Evolutionary conservation across 2,797 vertebrate species (phyloP).

Genomic region (Enteromius radiatus): DNA sequence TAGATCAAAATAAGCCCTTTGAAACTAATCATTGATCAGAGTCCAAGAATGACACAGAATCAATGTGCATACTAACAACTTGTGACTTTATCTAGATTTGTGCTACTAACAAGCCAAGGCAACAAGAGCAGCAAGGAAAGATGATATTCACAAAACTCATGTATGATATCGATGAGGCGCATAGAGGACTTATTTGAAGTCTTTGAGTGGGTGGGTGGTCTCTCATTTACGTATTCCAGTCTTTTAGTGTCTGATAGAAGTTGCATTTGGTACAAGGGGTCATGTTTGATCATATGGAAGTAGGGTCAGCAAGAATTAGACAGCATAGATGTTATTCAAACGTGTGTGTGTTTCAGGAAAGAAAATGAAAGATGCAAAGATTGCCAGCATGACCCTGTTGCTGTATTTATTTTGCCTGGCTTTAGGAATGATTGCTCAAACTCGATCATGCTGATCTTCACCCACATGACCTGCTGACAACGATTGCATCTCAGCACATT

Average conservation of each 20-base stretch:
- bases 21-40: background rate
- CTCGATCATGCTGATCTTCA: conserved; percentile 39
- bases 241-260: conserved; percentile 45
- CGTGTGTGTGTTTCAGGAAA: conserved; percentile 28
- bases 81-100: background rate
- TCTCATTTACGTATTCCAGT: conserved; percentile 11
- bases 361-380: conserved; percentile 18
- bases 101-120: background rate
- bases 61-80: background rate
- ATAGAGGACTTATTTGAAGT: conserved; percentile 14
- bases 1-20: conserved; percentile 3
- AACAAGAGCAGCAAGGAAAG: background rate
- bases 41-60: background rate
- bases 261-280: conserved; percentile 49
- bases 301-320: conserved; percentile 42
- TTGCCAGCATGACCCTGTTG: conserved; percentile 37
- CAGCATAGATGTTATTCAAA: conserved; percentile 34
- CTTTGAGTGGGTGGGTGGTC: conserved; percentile 55
- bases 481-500: conserved; percentile 37
- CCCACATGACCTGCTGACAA: conserved; percentile 36
- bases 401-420: conserved; percentile 53
- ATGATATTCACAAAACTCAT: conserved; percentile 19
- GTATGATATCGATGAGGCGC: background rate
- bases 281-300: conserved; percentile 46
- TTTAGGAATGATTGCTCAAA: conserved; percentile 34